A percentile compares a stretch with the other conserved stretches of the same genome.
Conservation (phyloP, 1,140 invertebrate genomes). For the Octopus sinensis region DNA sequence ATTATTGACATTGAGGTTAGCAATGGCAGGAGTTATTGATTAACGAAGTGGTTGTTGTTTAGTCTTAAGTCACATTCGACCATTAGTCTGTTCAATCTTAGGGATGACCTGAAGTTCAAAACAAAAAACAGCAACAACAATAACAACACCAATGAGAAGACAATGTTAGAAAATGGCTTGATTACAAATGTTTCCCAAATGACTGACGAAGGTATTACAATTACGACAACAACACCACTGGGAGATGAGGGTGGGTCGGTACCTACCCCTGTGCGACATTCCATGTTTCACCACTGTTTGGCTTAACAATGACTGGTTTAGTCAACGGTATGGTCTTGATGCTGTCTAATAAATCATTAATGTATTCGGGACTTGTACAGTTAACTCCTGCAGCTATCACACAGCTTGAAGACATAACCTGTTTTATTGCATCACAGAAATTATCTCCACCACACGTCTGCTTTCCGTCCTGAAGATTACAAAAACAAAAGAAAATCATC, state of each 20-base stretch:
- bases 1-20: no score
- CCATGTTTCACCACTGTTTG: constrained; percentile 74
- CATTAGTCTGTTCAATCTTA: no score
- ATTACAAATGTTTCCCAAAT: no score
- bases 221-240: no score
- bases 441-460: constrained; percentile 65
- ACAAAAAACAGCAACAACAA: no score
- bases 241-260: background rate
- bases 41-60: no score
- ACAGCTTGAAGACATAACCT: constrained; percentile 63
- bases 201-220: no score
- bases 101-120: no score
- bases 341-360: constrained; percentile 61
- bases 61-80: no score
- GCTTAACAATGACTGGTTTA: constrained; percentile 66
- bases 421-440: constrained; percentile 65
- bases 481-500: background rate
- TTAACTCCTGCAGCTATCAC: constrained; percentile 81
- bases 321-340: constrained; percentile 18
- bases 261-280: constrained; percentile 60
- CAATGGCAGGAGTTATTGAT: no score
- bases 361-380: constrained; percentile 70
- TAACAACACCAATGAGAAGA: no score
- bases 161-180: no score
- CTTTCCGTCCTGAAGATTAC: constrained; percentile 44